Conservation (phyloP, 2,888 invertebrate genomes). For the Bimastos eiseni region DNA sequence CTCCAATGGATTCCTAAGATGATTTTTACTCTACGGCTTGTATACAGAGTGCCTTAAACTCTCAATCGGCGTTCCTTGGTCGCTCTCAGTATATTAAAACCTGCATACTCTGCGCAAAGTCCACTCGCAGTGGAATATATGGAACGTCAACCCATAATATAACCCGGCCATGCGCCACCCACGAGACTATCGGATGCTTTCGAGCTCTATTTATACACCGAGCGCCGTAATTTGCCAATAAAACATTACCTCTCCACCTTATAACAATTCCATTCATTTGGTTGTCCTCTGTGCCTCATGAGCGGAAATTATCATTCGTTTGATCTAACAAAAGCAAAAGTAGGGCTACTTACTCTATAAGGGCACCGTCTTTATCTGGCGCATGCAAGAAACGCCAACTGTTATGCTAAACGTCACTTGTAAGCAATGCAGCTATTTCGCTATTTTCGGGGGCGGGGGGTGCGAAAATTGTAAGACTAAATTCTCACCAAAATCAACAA, state of each 20-base stretch:
- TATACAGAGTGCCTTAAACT: neutral
- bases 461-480: too few relatives aligned
- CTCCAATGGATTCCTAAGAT: neutral
- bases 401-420: neutral
- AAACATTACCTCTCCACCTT: too few relatives aligned
- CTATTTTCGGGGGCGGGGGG: too few relatives aligned
- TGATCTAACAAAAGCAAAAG: neutral
- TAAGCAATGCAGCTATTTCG: too few relatives aligned
- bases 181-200: too few relatives aligned
- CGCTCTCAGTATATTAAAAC: neutral
- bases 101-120: neutral
- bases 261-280: neutral
- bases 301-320: neutral
- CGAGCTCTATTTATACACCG: too few relatives aligned
- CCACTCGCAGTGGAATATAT: neutral
- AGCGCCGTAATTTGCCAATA: too few relatives aligned
- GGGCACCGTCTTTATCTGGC: neutral
- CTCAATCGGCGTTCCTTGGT: neutral
- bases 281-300: neutral
- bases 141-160: neutral
- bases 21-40: neutral
- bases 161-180: too few relatives aligned
- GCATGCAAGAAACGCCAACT: neutral
- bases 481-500: too few relatives aligned
- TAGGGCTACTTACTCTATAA: neutral